Conservation (phyloP, 2,113 vertebrate genomes). For the Oryzias curvinotus region DNA sequence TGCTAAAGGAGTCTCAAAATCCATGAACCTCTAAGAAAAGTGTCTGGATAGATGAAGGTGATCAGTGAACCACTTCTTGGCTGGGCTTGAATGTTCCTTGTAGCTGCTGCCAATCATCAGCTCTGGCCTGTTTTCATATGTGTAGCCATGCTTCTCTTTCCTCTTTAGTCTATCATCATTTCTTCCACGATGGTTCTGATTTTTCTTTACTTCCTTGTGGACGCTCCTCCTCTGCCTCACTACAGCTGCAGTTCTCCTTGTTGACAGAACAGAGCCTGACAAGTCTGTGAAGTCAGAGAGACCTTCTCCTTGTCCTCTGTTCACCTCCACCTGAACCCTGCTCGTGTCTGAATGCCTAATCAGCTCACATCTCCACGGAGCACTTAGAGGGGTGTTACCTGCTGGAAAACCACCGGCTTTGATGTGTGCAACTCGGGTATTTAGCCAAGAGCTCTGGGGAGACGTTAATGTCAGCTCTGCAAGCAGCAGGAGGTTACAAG, state of each 20-base stretch:
- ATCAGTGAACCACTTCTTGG: too few relatives aligned
- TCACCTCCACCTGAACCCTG: constrained; percentile 51
- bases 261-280: constrained; percentile 32
- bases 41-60: too few relatives aligned
- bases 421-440: constrained; percentile 11
- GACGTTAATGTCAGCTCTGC: constrained; percentile 8
- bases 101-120: too few relatives aligned
- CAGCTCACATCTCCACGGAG: constrained; percentile 28
- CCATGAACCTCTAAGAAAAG: too few relatives aligned
- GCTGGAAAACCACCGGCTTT: constrained; percentile 12
- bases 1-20: too few relatives aligned
- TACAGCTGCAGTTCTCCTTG: constrained; percentile 10
- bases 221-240: constrained; percentile 21
- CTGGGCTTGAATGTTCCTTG: too few relatives aligned
- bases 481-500: constrained; percentile 10
- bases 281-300: constrained; percentile 14
- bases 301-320: constrained; percentile 31
- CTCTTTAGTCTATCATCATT: background rate
- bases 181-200: background rate
- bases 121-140: background rate
- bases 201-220: constrained; percentile 2
- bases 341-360: constrained; percentile 19
- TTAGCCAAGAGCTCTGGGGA: constrained; percentile 12
- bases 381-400: constrained; percentile 13
- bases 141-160: background rate